Percentiles rank a stretch among this genome's conserved stretches.
Conservation (phyloP, 2,797 vertebrate species). For the Pangasius macronema region DNA sequence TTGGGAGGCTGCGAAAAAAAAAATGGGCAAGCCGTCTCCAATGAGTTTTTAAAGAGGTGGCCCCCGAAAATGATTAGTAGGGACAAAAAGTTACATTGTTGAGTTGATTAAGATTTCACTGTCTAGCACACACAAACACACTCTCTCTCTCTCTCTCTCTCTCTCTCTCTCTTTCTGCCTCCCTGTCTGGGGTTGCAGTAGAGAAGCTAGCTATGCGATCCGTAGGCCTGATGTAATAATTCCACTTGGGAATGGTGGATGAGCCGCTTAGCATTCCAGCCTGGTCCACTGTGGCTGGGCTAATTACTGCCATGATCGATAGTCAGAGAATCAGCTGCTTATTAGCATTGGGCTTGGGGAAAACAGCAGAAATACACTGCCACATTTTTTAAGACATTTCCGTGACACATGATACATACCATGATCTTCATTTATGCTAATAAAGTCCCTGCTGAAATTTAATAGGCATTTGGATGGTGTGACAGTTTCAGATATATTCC, state of each 20-base stretch:
- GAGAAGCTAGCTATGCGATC: constrained; percentile 32
- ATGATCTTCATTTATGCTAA: not conserved
- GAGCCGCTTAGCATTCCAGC: constrained; percentile 49
- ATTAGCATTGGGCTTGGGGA: not conserved
- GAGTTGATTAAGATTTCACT: constrained; percentile 23
- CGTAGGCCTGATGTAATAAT: constrained; percentile 45
- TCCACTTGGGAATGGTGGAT: constrained; percentile 53
- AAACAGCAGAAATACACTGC: not conserved
- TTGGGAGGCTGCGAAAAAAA: constrained; percentile 60
- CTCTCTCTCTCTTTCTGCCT: not conserved
- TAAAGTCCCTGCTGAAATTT: not conserved
- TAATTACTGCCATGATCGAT: constrained; percentile 53
- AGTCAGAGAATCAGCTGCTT: not conserved
- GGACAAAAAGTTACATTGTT: constrained; percentile 5
- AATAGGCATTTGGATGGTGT: not conserved
- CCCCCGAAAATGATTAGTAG: constrained; percentile 4
- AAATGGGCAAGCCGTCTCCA: constrained; percentile 51
- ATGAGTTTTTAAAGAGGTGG: constrained; percentile 52
- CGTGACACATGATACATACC: not conserved
- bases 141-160: not conserved
- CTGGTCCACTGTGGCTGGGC: constrained; percentile 23
- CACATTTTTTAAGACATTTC: not conserved
- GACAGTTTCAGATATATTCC: not conserved
- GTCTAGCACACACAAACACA: not conserved
- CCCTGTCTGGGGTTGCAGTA: constrained; percentile 19